These are phyloP conservation scores for Pantherophis vulpinus DNA, from an alignment of 2,797 vertebrate genomes.

Conservation along the genomic window DNA sequence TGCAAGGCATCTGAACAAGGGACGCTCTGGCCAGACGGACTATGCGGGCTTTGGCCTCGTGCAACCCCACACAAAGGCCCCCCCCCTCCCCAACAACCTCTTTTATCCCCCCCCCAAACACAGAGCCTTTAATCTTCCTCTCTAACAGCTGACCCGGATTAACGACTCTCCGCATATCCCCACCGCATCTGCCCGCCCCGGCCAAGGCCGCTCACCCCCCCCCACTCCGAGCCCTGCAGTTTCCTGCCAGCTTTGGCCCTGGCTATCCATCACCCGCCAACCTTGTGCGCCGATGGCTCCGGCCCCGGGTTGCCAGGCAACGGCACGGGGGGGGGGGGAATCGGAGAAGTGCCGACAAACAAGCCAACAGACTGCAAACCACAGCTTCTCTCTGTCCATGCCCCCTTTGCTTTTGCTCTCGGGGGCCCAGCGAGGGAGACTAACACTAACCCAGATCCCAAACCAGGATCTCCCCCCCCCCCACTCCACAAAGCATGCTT, in stretches of 20 bases:
- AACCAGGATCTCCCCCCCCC: not conserved
- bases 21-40: not conserved
- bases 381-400: conserved; percentile 79
- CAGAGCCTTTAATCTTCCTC: conserved; percentile 18
- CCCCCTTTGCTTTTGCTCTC: conserved; percentile 44
- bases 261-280: conserved; percentile 92
- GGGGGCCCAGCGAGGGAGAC: conserved; percentile 46
- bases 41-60: not conserved
- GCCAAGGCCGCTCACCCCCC: not conserved
- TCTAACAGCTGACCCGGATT: conserved; percentile 8
- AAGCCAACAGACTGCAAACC: conserved; percentile 82
- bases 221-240: not conserved
- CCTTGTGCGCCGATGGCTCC: conserved; percentile 80
- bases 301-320: conserved; percentile 89
- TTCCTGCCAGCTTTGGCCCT: conserved; percentile 66
- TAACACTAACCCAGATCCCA: not conserved
- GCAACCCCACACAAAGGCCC: not conserved
- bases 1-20: not conserved
- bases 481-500: too few relatives aligned
- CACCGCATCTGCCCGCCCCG: conserved; percentile 30
- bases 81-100: not conserved
- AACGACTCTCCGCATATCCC: not conserved
- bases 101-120: rapidly evolving
- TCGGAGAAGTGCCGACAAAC: conserved; percentile 80
- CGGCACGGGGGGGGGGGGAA: conserved; percentile 69